phyloP scores from a whole-genome alignment of 2,797 vertebrate species.

The Bufotes viridis region DNA sequence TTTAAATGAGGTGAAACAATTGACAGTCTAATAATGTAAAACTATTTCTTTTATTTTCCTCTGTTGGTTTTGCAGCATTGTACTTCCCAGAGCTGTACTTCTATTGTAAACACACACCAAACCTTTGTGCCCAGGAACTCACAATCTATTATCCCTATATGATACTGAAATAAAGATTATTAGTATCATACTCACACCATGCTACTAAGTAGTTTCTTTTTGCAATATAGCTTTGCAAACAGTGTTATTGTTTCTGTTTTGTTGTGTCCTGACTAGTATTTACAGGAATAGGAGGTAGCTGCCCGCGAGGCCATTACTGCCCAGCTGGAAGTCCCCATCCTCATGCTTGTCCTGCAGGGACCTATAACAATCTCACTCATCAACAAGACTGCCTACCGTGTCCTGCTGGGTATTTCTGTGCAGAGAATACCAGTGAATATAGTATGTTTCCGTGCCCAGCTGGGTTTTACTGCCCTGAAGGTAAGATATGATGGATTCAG shows the following conservation, averaged over 20 bases:
- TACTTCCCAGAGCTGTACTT: no score
- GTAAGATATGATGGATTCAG: conserved; percentile 69
- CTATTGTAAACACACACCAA: no score
- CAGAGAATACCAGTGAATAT: conserved; percentile 82
- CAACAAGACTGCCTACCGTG: conserved; percentile 83
- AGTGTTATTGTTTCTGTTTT: neutral
- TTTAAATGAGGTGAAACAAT: no score
- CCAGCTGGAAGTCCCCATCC: conserved; percentile 78
- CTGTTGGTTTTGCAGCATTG: no score
- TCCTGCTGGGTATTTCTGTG: conserved; percentile 89
- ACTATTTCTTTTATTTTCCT: no score
- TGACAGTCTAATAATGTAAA: no score
- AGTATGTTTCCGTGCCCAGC: conserved; percentile 80
- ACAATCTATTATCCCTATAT: neutral
- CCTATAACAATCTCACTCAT: conserved; percentile 83
- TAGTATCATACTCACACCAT: no score
- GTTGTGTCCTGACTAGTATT: conserved; percentile 59
- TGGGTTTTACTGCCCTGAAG: conserved; percentile 92
- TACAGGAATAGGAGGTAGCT: conserved; percentile 74
- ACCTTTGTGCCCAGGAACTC: neutral
- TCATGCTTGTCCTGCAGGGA: conserved; percentile 83
- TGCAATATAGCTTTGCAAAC: neutral
- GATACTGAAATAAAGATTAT: neutral
- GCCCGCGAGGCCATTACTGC: conserved; percentile 89
- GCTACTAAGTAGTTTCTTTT: no score